Conservation (phyloP, 2,113 vertebrate genomes). For the Anolis sagrei region DNA sequence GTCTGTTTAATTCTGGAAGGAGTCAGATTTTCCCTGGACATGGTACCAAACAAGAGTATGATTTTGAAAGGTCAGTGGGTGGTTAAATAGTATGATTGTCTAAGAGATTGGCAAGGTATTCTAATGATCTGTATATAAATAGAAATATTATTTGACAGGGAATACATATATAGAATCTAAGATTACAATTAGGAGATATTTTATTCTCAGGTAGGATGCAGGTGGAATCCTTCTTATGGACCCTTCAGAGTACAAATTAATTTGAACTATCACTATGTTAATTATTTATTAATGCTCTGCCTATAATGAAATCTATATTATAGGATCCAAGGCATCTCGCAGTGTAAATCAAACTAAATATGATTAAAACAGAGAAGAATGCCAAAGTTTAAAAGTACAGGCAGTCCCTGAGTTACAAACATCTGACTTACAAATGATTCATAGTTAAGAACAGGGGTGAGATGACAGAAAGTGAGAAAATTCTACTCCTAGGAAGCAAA, state of each 20-base stretch:
- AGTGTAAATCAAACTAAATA: too few species aligned
- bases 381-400: too few species aligned
- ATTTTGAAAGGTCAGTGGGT: background rate
- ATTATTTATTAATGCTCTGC: too few species aligned
- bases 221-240: background rate
- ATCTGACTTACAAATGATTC: too few species aligned
- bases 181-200: background rate
- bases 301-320: too few species aligned
- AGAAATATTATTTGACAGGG: background rate
- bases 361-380: too few species aligned
- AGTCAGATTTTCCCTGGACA: slow-evolving; percentile 4
- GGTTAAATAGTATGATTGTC: background rate
- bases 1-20: slow-evolving; percentile 42
- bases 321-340: too few species aligned
- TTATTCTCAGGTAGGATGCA: background rate
- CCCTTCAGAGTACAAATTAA: slow-evolving; percentile 5
- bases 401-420: too few species aligned
- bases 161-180: background rate
- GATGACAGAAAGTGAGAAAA: too few species aligned
- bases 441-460: too few species aligned
- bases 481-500: too few species aligned
- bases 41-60: background rate
- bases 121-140: background rate
- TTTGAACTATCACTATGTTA: background rate
- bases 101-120: slow-evolving; percentile 28